Percentiles rank a stretch among this genome's conserved stretches.
phyloP scores from a whole-genome alignment of 2,113 vertebrate genomes.

The Chaetorhynchus papuensis region DNA sequence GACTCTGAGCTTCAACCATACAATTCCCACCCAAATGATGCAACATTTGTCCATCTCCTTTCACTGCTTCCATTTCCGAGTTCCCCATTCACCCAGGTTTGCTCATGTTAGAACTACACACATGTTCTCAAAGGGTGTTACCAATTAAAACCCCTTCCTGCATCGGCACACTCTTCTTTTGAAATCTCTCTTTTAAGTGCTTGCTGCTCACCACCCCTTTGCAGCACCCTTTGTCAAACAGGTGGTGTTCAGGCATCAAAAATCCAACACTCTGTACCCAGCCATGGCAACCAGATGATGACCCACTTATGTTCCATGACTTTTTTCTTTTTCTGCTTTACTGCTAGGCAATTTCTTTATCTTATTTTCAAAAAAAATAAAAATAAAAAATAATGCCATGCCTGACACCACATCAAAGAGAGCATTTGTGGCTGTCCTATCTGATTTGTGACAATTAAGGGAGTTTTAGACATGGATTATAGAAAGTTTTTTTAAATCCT shows the following conservation, averaged over 20 bases:
- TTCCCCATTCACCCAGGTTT: background rate
- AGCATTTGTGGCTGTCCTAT: background rate
- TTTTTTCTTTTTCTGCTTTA: background rate
- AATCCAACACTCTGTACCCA: background rate
- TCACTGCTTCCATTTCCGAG: background rate
- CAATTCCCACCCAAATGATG: background rate
- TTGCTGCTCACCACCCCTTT: background rate
- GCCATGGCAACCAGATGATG: background rate
- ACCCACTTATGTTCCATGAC: background rate
- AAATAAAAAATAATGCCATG: background rate
- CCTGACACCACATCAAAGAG: background rate
- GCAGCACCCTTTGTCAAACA: background rate
- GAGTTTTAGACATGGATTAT: background rate
- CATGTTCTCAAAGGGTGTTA: background rate
- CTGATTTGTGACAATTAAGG: background rate
- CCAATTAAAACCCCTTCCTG: background rate
- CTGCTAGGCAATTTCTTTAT: background rate
- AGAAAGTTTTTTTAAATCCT: background rate
- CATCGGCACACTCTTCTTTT: background rate
- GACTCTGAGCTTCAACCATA: background rate
- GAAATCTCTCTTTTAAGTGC: background rate
- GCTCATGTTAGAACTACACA: background rate
- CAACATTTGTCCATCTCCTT: background rate
- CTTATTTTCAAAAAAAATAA: background rate
- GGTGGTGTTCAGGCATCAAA: background rate